Base-by-base conservation (phyloP, 1,140 invertebrate species). In the Calephelis virginiensis region DNA sequence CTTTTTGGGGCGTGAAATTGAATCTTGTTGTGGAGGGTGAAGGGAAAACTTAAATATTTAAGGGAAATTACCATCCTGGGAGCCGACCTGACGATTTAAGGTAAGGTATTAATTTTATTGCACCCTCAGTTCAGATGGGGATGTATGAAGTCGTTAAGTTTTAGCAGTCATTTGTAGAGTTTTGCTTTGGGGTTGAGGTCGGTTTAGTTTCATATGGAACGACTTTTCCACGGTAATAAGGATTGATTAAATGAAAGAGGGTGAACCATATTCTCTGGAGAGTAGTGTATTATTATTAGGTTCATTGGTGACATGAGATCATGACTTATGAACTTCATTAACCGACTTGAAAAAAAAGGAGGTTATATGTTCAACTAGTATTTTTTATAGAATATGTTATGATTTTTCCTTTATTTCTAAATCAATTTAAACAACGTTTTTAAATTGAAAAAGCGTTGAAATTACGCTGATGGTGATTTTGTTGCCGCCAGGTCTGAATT, bases 31-130 rank as follows among this genome's bases (percentile, higher is more conserved):
- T 73, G 77, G 79, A 88, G 88, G 86, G 86, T 80, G 81, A 72
- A 78, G 73, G 75, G 80, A 82, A 86, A 88, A 87, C 88, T 90
- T 88, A 88, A 90, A 89, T 90, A 90, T 90, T 90, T 88, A 83
- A 86, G 79, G 79, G 81, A 76, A 80, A 79, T 80, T 76, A 87
- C 81, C 80, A 84, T 81, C 78, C 70, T 71, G 80, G 80, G 83
- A 83, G 78, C 74, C 75, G 77, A 81, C 80, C 74, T 78, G 76
- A 76, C 77, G 71, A 81, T 82, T 78, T 74, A 73, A 89, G 79
- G 82, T 83, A 73, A 86, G 82, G 83, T 88, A 89, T 90, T 88
- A 89, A 89, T 90, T 90, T 89, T 86, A 83, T 78, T 78, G 78
- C 80, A 78, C 80, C 82, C 63, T 81, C 79, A 79, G 76, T 70